These are phyloP conservation scores for Mythimna albipuncta DNA, from an alignment of 2,888 invertebrate species.

Conservation along the genomic window DNA sequence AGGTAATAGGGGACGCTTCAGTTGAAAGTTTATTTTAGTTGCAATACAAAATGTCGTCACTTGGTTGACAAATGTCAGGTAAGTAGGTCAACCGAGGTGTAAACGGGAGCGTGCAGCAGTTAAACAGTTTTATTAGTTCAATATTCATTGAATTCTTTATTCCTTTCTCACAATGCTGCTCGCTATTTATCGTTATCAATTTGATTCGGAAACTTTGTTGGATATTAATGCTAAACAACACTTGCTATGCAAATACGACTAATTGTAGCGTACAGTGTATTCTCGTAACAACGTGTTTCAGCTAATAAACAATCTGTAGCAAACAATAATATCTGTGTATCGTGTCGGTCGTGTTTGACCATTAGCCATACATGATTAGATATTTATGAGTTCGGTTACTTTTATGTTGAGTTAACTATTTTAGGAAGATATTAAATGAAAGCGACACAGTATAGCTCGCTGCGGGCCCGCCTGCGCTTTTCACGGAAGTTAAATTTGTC, in stretches of 20 bases:
- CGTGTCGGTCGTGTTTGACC: not conserved
- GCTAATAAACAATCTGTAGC: conserved; percentile 13
- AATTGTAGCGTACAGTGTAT: conserved; percentile 11
- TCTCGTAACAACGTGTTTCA: conserved; percentile 5
- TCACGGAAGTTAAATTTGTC: conserved; percentile 49
- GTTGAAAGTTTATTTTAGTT: conserved; percentile 69
- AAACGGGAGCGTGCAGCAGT: conserved; percentile 73
- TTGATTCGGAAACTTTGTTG: conserved; percentile 12
- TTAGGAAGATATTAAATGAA: conserved; percentile 16
- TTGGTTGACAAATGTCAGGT: conserved; percentile 78
- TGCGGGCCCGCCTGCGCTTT: conserved; percentile 18
- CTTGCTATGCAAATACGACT: conserved; percentile 20
- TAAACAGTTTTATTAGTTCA: conserved; percentile 75
- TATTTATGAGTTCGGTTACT: conserved; percentile 25
- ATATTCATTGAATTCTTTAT: conserved; percentile 63
- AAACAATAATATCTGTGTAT: conserved; percentile 29
- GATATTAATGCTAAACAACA: conserved; percentile 10
- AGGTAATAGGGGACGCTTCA: conserved; percentile 44
- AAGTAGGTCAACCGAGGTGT: conserved; percentile 81
- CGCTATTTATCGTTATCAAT: conserved; percentile 3
- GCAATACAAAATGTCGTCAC: conserved; percentile 75
- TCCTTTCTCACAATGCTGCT: conserved; percentile 7
- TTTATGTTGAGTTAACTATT: conserved; percentile 11
- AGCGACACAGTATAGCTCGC: not conserved
- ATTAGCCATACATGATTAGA: conserved; percentile 6